A percentile compares a stretch with the other conserved stretches of the same genome.
Conservation (phyloP, 2,888 invertebrate species). For the Stegophylla sp. region DNA sequence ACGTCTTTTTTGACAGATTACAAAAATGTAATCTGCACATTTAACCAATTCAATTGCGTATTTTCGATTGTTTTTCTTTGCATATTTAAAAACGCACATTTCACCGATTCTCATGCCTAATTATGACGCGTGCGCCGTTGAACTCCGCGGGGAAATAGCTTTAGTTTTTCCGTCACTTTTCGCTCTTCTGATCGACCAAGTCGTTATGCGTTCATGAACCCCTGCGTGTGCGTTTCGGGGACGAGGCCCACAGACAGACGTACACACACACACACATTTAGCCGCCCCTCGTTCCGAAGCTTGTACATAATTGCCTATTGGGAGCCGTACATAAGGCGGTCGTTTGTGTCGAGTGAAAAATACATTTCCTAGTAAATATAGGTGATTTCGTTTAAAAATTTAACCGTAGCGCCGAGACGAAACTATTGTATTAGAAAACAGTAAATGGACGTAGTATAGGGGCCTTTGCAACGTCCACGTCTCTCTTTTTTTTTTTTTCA, state of each 20-base stretch:
- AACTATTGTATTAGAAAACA: neutral
- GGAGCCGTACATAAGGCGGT: constrained; percentile 28
- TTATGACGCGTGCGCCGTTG: neutral
- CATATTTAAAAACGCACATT: neutral
- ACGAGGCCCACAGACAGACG: neutral
- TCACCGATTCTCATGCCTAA: neutral
- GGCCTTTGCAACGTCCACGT: neutral
- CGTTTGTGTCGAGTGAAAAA: constrained; percentile 3
- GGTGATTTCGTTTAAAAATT: constrained; percentile 17
- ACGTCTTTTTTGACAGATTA: too few species aligned
- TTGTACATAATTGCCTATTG: constrained; percentile 24
- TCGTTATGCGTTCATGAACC: neutral
- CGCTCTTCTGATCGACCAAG: neutral
- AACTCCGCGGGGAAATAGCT: neutral
- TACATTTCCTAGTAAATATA: constrained; percentile 34
- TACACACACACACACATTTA: constrained; percentile 4
- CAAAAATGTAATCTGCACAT: too few species aligned
- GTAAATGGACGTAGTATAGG: neutral
- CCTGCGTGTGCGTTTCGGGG: neutral
- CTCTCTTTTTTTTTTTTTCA: too few species aligned
- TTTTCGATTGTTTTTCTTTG: neutral
- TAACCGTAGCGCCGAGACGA: neutral
- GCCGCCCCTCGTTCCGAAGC: neutral
- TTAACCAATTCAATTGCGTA: too few species aligned
- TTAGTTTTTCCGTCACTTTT: neutral